A percentile compares a stretch with the other conserved stretches of the same genome.
Evolutionary conservation across 2,797 vertebrate genomes (phyloP).

Genomic region (Tangara arthus): DNA sequence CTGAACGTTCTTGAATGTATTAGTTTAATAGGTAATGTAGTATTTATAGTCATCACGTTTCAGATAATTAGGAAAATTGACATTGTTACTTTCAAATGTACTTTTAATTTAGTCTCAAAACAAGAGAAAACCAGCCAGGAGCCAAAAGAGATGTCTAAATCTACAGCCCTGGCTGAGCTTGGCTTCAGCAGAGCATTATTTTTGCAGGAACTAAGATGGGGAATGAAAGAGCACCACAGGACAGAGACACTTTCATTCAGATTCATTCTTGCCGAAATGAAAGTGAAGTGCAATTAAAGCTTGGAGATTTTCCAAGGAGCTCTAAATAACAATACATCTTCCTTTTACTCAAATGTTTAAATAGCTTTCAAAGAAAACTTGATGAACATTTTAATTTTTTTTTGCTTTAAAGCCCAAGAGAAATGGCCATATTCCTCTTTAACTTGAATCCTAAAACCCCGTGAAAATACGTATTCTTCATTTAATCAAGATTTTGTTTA

Average conservation of each 20-base stretch:
- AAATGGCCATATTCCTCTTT: neutral
- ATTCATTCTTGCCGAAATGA: slow-evolving; percentile 27
- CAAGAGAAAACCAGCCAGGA: slow-evolving; percentile 8
- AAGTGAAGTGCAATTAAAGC: slow-evolving; percentile 46
- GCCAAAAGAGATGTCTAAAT: slow-evolving; percentile 29
- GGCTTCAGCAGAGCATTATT: neutral
- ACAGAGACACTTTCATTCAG: slow-evolving; percentile 41
- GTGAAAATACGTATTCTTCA: neutral
- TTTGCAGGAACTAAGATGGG: neutral
- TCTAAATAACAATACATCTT: slow-evolving; percentile 33
- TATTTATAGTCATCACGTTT: neutral
- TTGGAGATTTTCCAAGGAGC: slow-evolving; percentile 38
- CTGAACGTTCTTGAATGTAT: neutral
- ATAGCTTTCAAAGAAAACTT: slow-evolving; percentile 25
- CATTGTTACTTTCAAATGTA: neutral
- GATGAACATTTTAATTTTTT: neutral
- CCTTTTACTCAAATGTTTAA: slow-evolving; percentile 43
- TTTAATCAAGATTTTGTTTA: neutral
- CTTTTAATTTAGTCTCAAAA: slow-evolving; percentile 38
- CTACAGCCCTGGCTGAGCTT: neutral
- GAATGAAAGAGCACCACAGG: slow-evolving; percentile 38
- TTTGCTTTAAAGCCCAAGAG: neutral
- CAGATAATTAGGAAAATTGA: neutral
- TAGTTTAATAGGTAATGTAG: neutral
- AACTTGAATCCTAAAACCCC: neutral